Base-by-base conservation (phyloP, 1,140 invertebrate genomes). In the Colletes latitarsis region DNA sequence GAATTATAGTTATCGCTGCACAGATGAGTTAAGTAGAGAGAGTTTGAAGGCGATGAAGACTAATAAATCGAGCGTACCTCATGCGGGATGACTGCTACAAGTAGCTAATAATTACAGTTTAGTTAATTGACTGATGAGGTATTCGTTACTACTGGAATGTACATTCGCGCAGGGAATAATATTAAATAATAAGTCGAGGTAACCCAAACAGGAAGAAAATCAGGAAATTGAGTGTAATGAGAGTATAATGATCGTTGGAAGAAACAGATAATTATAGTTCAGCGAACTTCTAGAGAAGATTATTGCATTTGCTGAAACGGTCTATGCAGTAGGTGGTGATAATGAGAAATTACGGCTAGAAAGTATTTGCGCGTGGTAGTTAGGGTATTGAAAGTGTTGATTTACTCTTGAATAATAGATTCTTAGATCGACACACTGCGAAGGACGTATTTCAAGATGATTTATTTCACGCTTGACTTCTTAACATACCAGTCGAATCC, bases 301-400 rank as follows among this genome's bases (percentile, higher is more conserved):
- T 58, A 77, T 76, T 52, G 43, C 14, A 21, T n/a, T 43, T 9
- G 39, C 8, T 15, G 39, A 4, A 57, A 43, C 62, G 49, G 55
- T 66, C 43, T n/a, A 66, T 17, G 39, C 4, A 57, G 62, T 19
- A 55, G 49, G 57, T 53, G 63, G 39, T 67, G 49, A 19, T 68
- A 76, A 76, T 76, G 74, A 76, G 66, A 55, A 46, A 68, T 76
- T 46, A 57, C 66, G 55, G 63, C 21, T 21, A 49, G 17, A 41
- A 49, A 49, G 49, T 12, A 12, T 12, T 49, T 12, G 49, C 49
- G 3, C 49, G 49, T 49, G 63, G 63, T 30, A 68, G 53, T 68
- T 76, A 46, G 63, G 39, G 19, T 57, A 68, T 68, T 76, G 66
- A 68, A 76, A 76, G 39, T 41, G 73, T 39, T 68, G 19, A 15